Conservation (phyloP, 2,888 invertebrate species). For the Luffia ferchaultella region DNA sequence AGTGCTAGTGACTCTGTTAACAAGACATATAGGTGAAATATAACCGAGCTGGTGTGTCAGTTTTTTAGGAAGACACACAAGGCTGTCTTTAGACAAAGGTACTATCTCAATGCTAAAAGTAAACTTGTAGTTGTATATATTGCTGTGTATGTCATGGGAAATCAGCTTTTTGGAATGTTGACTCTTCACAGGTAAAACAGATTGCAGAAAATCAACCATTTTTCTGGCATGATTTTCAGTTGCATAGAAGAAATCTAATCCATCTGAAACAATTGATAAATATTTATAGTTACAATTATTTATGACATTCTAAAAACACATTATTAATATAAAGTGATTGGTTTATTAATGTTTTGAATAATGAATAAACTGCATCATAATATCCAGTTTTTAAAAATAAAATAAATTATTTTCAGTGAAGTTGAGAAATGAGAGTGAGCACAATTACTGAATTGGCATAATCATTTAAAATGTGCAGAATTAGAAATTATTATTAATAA, state of each 20-base stretch:
- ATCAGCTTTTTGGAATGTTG: constrained; percentile 94
- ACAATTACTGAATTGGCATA: no score
- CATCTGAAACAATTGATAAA: constrained; percentile 68
- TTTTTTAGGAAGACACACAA: constrained; percentile 89
- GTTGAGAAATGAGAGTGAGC: not conserved
- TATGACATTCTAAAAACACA: no score
- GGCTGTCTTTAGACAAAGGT: constrained; percentile 93
- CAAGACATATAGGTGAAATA: constrained; percentile 87
- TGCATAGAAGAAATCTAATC: constrained; percentile 94
- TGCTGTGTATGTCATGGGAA: constrained; percentile 97
- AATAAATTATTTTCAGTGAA: not conserved
- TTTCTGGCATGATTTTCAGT: constrained; percentile 91
- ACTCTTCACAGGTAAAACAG: constrained; percentile 88
- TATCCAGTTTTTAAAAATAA: constrained; percentile 2
- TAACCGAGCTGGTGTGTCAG: constrained; percentile 87
- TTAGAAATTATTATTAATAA: no score
- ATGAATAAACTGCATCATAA: not conserved
- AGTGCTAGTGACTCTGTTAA: constrained; percentile 86
- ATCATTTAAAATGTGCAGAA: no score
- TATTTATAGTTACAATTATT: not conserved
- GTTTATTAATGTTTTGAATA: no score
- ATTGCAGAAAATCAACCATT: constrained; percentile 91
- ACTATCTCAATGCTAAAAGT: constrained; percentile 95
- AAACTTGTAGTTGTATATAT: constrained; percentile 95
- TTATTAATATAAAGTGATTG: no score